These are phyloP conservation scores for Mastigias papua DNA, from an alignment of 30 jellyfish, hydroid and myxozoan species.

Conservation along the genomic window DNA sequence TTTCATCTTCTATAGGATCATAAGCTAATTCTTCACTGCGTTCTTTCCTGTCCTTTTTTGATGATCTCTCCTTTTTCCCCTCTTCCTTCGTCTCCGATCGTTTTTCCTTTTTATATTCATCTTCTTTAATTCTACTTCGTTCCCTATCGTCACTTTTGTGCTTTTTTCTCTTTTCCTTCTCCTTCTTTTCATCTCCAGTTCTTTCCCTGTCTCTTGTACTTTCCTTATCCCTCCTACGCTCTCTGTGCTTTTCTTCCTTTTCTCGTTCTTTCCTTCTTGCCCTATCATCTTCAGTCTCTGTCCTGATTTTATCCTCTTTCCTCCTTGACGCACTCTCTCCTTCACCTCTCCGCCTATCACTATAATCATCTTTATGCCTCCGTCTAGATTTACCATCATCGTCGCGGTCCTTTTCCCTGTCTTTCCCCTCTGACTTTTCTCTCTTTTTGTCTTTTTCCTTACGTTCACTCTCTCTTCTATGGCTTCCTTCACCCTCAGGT, in stretches of 20 bases:
- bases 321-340: slow-evolving; percentile 18
- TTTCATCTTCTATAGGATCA: slow-evolving; percentile 13
- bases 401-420: slow-evolving; percentile 14
- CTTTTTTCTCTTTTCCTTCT: slow-evolving; percentile 6
- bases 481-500: slow-evolving; percentile 19
- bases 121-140: slow-evolving; percentile 7
- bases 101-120: slow-evolving; percentile 15
- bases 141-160: slow-evolving; percentile 14
- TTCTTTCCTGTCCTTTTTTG: slow-evolving; percentile 24
- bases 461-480: slow-evolving; percentile 28
- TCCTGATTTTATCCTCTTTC: background rate
- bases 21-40: slow-evolving; percentile 12
- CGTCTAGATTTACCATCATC: slow-evolving; percentile 14
- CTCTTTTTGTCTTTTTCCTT: slow-evolving; percentile 25
- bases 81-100: slow-evolving; percentile 17
- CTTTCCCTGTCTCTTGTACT: slow-evolving; percentile 25
- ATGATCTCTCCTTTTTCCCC: slow-evolving; percentile 6
- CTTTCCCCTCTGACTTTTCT: slow-evolving; percentile 11
- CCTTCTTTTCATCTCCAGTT: background rate
- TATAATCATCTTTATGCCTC: slow-evolving; percentile 26
- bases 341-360: slow-evolving; percentile 41
- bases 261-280: slow-evolving; percentile 26
- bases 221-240: slow-evolving; percentile 30
- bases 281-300: slow-evolving; percentile 52
- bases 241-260: slow-evolving; percentile 37